phyloP scores from a whole-genome alignment of 2,797 vertebrate genomes.

The Amazona finschi region DNA sequence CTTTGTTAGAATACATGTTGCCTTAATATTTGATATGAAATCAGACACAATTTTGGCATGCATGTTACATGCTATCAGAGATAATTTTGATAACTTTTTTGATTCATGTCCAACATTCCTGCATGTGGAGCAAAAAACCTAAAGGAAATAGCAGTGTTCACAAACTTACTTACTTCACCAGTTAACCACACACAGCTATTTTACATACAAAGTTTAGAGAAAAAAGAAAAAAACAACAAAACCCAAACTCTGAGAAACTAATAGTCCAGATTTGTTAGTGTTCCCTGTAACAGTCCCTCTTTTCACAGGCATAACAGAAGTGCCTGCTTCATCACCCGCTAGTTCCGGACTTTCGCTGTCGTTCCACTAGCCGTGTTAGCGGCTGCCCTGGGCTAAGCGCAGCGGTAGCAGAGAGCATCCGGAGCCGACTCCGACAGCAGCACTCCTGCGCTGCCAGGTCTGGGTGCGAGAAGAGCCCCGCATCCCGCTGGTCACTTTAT shows the following conservation, averaged over 20 bases:
- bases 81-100: not conserved
- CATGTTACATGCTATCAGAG: not conserved
- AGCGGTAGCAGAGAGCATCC: not conserved
- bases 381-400: accelerated
- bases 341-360: accelerated
- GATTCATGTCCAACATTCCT: not conserved
- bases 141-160: accelerated
- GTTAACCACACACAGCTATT: not conserved
- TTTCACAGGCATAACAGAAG: not conserved
- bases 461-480: no score
- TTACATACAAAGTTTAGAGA: accelerated
- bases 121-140: not conserved
- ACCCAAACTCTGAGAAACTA: not conserved
- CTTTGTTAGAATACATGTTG: not conserved
- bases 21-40: not conserved
- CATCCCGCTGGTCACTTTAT: accelerated
- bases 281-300: no score
- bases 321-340: accelerated
- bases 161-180: not conserved
- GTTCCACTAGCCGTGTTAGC: accelerated
- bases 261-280: not conserved
- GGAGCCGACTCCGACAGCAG: not conserved
- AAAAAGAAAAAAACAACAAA: not conserved
- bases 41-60: not conserved
- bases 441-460: not conserved